Conservation (phyloP, 2,888 invertebrate genomes). For the Hemicrepidius hirtus region DNA sequence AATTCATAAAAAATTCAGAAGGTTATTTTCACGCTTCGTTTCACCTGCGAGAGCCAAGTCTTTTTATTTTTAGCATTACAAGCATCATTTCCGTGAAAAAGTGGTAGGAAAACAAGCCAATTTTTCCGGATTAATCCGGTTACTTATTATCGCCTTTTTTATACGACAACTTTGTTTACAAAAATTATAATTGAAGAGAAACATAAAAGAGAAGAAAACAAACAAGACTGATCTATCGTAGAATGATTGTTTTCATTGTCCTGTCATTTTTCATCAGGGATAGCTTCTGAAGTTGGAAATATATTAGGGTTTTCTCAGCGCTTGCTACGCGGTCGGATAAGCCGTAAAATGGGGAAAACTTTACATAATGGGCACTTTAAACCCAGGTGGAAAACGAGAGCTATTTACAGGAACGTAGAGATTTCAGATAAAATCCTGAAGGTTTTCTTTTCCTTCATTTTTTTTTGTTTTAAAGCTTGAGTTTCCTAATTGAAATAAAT, state of each 20-base stretch:
- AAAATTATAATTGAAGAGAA: neutral
- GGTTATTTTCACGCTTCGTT: neutral
- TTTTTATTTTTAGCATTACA: slow-evolving; percentile 15
- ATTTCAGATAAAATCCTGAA: neutral
- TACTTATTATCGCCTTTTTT: slow-evolving; percentile 1
- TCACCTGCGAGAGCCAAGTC: neutral
- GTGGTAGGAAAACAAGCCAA: neutral
- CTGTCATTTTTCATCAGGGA: slow-evolving; percentile 7
- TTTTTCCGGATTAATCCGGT: neutral
- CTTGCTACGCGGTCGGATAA: slow-evolving; percentile 14
- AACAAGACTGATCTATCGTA: neutral
- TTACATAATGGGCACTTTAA: slow-evolving; percentile 15
- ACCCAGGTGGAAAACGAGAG: slow-evolving; percentile 16
- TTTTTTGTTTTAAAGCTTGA: too few species aligned
- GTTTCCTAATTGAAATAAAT: too few species aligned
- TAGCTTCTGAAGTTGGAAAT: slow-evolving; percentile 11
- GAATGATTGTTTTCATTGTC: neutral
- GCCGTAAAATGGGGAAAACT: slow-evolving; percentile 16
- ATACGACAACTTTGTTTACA: neutral
- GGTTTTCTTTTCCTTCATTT: too few species aligned
- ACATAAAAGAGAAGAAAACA: neutral
- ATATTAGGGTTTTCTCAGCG: slow-evolving; percentile 14
- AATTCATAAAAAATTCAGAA: slow-evolving; percentile 17
- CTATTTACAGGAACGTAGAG: neutral
- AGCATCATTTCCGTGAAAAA: neutral